phyloP scores from a whole-genome alignment of 2,113 vertebrate species.

The Cercopithecus mona region DNA sequence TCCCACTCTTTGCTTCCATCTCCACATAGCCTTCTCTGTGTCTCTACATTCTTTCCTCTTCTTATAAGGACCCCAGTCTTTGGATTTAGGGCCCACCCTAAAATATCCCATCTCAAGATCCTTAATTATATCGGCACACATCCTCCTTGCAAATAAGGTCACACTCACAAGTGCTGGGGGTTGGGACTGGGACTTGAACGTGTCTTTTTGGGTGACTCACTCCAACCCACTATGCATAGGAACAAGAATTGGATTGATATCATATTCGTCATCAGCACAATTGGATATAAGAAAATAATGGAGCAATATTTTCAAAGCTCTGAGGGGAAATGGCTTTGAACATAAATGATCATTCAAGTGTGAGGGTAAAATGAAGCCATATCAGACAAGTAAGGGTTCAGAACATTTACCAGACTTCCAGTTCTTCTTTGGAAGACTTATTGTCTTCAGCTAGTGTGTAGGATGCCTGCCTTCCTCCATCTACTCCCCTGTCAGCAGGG shows the following conservation, averaged over 20 bases:
- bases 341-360: constrained; percentile 80
- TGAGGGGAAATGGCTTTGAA: constrained; percentile 74
- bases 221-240: background rate
- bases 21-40: background rate
- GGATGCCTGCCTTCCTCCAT: background rate
- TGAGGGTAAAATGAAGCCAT: constrained; percentile 71
- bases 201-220: background rate
- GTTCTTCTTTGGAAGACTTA: constrained; percentile 67
- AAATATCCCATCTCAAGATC: background rate
- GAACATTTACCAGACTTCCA: constrained; percentile 72
- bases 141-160: background rate
- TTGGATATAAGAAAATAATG: constrained; percentile 71
- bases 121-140: too few relatives aligned
- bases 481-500: background rate
- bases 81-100: background rate
- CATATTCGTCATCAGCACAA: constrained; percentile 50
- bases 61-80: background rate
- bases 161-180: background rate
- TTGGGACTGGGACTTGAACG: background rate
- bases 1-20: background rate
- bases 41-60: background rate
- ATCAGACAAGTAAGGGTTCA: constrained; percentile 58
- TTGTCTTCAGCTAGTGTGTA: constrained; percentile 24
- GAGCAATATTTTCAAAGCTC: constrained; percentile 67
- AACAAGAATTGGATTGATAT: background rate